Conservation (phyloP, 2,888 invertebrate genomes). For the Metopia argyrocephala region DNA sequence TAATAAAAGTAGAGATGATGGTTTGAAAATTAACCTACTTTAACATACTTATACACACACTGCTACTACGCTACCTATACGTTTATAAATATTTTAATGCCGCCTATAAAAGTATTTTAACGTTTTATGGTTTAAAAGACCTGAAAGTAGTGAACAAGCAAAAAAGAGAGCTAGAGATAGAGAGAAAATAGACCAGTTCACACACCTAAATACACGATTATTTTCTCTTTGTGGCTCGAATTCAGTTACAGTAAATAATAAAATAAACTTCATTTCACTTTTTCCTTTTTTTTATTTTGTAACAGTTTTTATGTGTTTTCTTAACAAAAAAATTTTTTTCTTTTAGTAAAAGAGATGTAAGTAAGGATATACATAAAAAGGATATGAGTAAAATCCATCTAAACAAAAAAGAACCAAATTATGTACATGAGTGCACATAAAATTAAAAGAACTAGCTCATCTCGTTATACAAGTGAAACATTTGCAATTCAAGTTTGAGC, state of each 20-base stretch:
- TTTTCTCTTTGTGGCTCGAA: constrained; percentile 37
- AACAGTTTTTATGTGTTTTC: constrained; percentile 30
- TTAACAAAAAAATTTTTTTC: too few species aligned
- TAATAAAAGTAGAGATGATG: constrained; percentile 14
- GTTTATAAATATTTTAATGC: background rate
- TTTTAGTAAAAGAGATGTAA: too few species aligned
- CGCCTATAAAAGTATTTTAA: constrained; percentile 27
- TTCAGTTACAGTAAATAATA: constrained; percentile 59
- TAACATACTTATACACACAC: constrained; percentile 3
- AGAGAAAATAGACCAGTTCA: background rate
- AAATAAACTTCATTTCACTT: constrained; percentile 6
- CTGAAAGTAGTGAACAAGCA: background rate
- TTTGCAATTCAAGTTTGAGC: too few species aligned
- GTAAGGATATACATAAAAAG: too few species aligned
- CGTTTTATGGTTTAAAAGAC: constrained; percentile 47
- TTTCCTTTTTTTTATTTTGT: background rate
- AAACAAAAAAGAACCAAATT: too few species aligned
- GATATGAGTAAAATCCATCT: too few species aligned
- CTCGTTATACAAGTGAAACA: too few species aligned
- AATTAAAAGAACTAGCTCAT: too few species aligned
- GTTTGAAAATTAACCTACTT: constrained; percentile 59
- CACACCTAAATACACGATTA: background rate
- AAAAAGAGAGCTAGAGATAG: background rate
- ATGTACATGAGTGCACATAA: too few species aligned
- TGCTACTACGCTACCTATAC: background rate